phyloP scores from a whole-genome alignment of 2,113 vertebrate species.

The Deroptyus accipitrinus region DNA sequence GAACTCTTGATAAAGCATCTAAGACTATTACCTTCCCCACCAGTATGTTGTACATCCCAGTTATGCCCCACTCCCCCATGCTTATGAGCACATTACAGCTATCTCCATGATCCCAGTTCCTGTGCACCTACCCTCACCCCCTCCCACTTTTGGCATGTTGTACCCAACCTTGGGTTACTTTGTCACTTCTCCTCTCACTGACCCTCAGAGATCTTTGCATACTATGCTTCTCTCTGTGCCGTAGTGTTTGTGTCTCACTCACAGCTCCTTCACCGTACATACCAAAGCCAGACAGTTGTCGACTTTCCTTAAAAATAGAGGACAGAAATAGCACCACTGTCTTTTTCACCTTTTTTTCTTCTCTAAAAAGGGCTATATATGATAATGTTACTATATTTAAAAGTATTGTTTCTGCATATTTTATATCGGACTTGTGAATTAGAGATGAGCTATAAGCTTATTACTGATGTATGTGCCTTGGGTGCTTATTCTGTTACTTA shows the following conservation, averaged over 20 bases:
- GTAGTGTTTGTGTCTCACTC: not conserved
- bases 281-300: not conserved
- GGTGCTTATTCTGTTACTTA: not conserved
- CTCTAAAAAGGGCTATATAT: not conserved
- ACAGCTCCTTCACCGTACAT: not conserved
- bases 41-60: not conserved
- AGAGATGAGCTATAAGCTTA: not conserved
- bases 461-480: not conserved
- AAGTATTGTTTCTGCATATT: not conserved
- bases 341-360: not conserved
- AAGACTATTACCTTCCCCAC: not conserved
- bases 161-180: not conserved
- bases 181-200: not conserved
- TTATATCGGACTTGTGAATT: not conserved
- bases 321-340: not conserved
- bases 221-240: not conserved
- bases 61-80: not conserved
- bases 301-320: not conserved
- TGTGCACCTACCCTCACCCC: not conserved
- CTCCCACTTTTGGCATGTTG: not conserved
- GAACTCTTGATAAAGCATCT: not conserved
- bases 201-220: not conserved
- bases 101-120: not conserved
- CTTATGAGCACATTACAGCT: not conserved
- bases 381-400: not conserved